Percentiles rank a stretch among this genome's conserved stretches.
Evolutionary conservation across 2,888 invertebrate species (phyloP).

Genomic region (Druceiella hillmani): DNA sequence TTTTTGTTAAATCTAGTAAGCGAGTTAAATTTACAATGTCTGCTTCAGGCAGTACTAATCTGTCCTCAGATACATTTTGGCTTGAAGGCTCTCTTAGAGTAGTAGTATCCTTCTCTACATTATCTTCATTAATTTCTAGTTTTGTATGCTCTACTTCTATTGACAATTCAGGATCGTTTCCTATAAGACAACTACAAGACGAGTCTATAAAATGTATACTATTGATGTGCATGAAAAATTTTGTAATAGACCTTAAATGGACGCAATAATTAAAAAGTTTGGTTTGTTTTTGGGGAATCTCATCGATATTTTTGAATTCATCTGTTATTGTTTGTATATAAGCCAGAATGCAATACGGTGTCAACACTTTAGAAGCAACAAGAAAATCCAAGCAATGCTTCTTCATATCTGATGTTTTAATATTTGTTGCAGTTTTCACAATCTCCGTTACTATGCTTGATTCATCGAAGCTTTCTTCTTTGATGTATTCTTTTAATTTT

Average conservation of each 20-base stretch:
- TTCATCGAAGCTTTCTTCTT: conserved; percentile 49
- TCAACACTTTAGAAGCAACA: conserved; percentile 56
- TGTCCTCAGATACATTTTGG: conserved; percentile 1
- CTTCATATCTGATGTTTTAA: conserved; percentile 67
- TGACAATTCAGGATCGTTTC: too few relatives aligned
- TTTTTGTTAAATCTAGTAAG: conserved; percentile 53
- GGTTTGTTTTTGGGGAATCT: too few relatives aligned
- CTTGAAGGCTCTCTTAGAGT: conserved; percentile 24
- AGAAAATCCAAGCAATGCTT: conserved; percentile 68
- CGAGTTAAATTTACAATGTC: conserved; percentile 60
- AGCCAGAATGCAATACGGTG: conserved; percentile 53
- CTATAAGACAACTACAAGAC: neutral
- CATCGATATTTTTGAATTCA: conserved; percentile 8
- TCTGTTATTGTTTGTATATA: conserved; percentile 31
- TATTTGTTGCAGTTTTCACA: conserved; percentile 51
- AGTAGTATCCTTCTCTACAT: conserved; percentile 28
- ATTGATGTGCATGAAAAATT: conserved; percentile 31
- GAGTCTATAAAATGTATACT: conserved; percentile 27
- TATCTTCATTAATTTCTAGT: conserved; percentile 13
- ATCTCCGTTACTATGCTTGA: too few relatives aligned
- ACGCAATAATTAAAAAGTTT: too few relatives aligned
- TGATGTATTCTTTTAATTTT: conserved; percentile 63
- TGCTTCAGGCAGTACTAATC: conserved; percentile 44
- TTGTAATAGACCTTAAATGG: too few relatives aligned
- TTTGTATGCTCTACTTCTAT: too few relatives aligned